Conservation (phyloP, 2,888 invertebrate genomes). For the Drosophila peninsularis region DNA sequence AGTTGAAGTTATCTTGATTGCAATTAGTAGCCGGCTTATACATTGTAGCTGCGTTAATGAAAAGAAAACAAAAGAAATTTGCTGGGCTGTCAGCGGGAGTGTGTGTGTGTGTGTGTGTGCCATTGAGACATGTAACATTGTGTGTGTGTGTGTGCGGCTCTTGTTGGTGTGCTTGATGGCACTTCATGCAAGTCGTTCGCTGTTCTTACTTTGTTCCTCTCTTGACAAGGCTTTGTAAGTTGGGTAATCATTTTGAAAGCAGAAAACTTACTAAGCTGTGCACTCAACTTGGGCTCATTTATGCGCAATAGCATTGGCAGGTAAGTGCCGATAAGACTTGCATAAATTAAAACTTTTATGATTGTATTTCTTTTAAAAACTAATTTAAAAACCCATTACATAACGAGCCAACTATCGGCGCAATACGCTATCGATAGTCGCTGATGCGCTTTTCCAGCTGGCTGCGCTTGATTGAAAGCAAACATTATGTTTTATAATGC, state of each 20-base stretch:
- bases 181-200: slow-evolving; percentile 48
- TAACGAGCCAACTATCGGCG: slow-evolving; percentile 1
- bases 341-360: slow-evolving; percentile 7
- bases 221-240: slow-evolving; percentile 34
- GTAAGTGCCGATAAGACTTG: slow-evolving; percentile 10
- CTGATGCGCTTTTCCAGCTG: neutral
- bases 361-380: neutral
- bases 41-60: slow-evolving; percentile 74
- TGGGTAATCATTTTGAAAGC: slow-evolving; percentile 38
- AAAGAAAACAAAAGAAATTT: slow-evolving; percentile 71
- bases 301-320: slow-evolving; percentile 7
- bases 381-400: slow-evolving; percentile 3
- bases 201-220: slow-evolving; percentile 14
- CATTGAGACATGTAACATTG: slow-evolving; percentile 37
- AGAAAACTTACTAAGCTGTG: slow-evolving; percentile 40
- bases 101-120: neutral
- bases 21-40: slow-evolving; percentile 73
- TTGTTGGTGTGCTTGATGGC: slow-evolving; percentile 32
- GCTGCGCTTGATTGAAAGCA: slow-evolving; percentile 12
- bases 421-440: slow-evolving; percentile 1
- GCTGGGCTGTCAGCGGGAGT: neutral
- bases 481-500: slow-evolving; percentile 11
- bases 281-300: slow-evolving; percentile 15
- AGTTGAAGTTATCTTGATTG: slow-evolving; percentile 79
- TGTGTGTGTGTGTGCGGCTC: slow-evolving; percentile 24